Conservation (phyloP, 2,113 vertebrate species). For the Athene cunicularia region DNA sequence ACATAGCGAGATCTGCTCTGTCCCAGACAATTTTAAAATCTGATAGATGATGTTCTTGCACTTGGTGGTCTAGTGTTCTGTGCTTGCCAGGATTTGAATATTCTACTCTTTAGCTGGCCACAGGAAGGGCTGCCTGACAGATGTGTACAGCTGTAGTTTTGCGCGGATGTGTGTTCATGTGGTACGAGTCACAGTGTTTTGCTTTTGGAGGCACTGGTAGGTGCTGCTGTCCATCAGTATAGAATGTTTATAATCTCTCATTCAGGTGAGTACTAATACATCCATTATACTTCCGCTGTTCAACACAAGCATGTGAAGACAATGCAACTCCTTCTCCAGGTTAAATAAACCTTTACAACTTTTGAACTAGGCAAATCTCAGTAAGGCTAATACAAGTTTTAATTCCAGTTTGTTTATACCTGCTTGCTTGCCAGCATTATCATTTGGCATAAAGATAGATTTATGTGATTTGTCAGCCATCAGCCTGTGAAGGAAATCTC, state of each 20-base stretch:
- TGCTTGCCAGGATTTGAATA: neutral
- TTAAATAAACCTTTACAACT: neutral
- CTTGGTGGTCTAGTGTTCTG: neutral
- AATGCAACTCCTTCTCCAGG: neutral
- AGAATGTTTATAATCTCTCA: neutral
- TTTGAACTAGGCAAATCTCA: neutral
- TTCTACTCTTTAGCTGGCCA: neutral
- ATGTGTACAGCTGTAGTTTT: neutral
- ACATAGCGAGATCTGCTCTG: neutral
- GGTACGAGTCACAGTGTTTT: fast-evolving
- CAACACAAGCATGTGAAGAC: neutral
- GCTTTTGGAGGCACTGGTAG: neutral
- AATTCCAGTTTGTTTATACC: neutral
- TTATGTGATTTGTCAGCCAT: neutral
- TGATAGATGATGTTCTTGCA: neutral
- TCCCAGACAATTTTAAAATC: neutral
- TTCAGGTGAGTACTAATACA: fast-evolving
- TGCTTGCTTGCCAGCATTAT: neutral
- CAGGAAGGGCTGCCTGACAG: neutral
- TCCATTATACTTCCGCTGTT: neutral
- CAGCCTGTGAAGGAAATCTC: neutral
- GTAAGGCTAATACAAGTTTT: neutral
- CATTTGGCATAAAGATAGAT: neutral
- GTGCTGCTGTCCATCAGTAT: neutral
- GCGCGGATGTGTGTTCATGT: fast-evolving